phyloP scores from a whole-genome alignment of 2,797 vertebrate species.

The Anomalospiza imberbis region DNA sequence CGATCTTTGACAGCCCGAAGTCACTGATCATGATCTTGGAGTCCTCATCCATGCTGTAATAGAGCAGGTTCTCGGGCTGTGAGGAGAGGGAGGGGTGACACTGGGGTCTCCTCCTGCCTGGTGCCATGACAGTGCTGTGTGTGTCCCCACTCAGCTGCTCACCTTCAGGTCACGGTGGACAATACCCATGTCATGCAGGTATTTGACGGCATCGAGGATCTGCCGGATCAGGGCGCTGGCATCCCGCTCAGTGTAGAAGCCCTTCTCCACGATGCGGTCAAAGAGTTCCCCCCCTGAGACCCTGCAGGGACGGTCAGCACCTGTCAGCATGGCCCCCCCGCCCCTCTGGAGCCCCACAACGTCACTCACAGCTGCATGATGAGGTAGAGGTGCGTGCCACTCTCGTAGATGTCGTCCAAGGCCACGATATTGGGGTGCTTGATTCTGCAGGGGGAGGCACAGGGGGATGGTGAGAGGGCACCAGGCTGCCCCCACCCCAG shows the following conservation, averaged over 20 bases:
- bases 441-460: constrained; percentile 73
- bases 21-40: constrained; percentile 99
- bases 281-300: constrained; percentile 96
- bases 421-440: constrained; percentile 97
- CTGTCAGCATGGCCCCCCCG: rapidly evolving
- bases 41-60: constrained; percentile 95
- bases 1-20: constrained; percentile 95
- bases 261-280: constrained; percentile 96
- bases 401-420: constrained; percentile 97
- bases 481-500: rapidly evolving
- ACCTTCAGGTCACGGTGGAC: constrained; percentile 98
- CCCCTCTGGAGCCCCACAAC: background rate
- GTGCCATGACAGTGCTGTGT: rapidly evolving
- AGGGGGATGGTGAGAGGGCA: background rate
- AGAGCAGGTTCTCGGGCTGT: constrained; percentile 95
- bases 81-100: background rate
- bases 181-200: constrained; percentile 94
- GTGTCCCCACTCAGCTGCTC: background rate
- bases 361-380: constrained; percentile 97
- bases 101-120: rapidly evolving
- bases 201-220: constrained; percentile 94
- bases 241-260: constrained; percentile 96
- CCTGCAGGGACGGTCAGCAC: constrained; percentile 56
- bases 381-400: constrained; percentile 94
- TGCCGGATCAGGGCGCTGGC: constrained; percentile 95